A percentile compares a stretch with the other conserved stretches of the same genome.
These are phyloP conservation scores for Thinocorus orbignyianus DNA, from an alignment of 2,113 vertebrate species.

Conservation along the genomic window DNA sequence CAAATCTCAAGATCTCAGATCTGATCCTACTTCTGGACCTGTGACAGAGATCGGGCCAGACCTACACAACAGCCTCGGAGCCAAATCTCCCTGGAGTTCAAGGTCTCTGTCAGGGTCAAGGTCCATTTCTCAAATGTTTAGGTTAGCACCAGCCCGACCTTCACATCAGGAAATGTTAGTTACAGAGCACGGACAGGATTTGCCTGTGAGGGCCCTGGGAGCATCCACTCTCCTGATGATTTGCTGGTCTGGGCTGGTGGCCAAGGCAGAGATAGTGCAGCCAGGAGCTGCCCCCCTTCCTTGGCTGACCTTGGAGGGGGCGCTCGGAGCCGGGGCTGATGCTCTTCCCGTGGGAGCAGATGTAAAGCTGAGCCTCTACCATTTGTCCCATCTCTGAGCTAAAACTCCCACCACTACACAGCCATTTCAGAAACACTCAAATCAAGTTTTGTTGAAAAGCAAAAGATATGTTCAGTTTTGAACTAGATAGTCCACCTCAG, in stretches of 20 bases:
- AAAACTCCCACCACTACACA: neutral
- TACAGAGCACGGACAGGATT: neutral
- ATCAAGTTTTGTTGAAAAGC: neutral
- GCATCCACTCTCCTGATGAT: neutral
- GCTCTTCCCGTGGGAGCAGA: accelerated
- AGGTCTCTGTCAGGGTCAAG: neutral
- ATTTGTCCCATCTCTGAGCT: neutral
- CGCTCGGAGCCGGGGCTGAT: neutral
- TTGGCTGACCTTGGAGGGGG: neutral
- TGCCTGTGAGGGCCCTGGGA: neutral
- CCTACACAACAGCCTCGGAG: neutral
- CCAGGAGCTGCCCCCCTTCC: neutral
- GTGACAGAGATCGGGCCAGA: neutral
- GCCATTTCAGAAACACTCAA: neutral
- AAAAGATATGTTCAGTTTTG: neutral
- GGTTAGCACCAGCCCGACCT: neutral
- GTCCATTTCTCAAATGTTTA: neutral
- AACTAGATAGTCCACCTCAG: neutral
- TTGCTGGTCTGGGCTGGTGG: neutral
- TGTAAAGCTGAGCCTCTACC: neutral
- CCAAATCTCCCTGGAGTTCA: neutral
- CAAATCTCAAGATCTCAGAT: neutral
- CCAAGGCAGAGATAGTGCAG: neutral
- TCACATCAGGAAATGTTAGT: neutral
- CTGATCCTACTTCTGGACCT: neutral